phyloP scores from a whole-genome alignment of 2,888 invertebrate genomes.

The Drosophila atroscutellata region DNA sequence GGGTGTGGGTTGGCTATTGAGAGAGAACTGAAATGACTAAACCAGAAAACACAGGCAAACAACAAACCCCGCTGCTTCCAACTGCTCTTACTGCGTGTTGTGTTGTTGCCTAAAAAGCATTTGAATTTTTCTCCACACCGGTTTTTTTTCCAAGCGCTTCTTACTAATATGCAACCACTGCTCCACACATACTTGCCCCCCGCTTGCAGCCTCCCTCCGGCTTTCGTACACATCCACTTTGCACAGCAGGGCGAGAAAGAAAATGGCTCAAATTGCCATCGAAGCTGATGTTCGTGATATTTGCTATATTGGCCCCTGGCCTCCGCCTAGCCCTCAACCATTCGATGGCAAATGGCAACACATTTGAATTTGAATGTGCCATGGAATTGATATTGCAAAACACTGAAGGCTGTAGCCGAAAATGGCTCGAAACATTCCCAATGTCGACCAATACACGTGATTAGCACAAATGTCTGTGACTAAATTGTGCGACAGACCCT shows the following conservation, averaged over 20 bases:
- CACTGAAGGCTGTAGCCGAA: constrained; percentile 6
- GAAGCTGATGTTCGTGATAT: constrained; percentile 53
- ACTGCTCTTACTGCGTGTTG: not conserved
- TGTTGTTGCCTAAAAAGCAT: constrained; percentile 47
- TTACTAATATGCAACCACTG: constrained; percentile 64
- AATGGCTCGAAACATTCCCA: constrained; percentile 19
- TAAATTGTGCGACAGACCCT: constrained; percentile 28
- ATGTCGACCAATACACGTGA: constrained; percentile 47
- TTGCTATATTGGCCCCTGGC: constrained; percentile 25
- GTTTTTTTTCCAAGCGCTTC: constrained; percentile 45
- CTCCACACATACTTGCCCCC: not conserved
- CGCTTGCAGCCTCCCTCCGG: not conserved
- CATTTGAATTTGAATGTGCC: constrained; percentile 63
- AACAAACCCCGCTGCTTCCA: constrained; percentile 7
- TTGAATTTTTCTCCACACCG: constrained; percentile 36
- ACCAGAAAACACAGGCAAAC: constrained; percentile 16
- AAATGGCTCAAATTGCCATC: constrained; percentile 51
- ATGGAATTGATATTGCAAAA: constrained; percentile 62
- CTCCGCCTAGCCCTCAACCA: constrained; percentile 1
- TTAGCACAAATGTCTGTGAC: constrained; percentile 50
- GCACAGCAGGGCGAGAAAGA: constrained; percentile 20
- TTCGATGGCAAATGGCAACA: constrained; percentile 37
- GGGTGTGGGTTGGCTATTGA: constrained; percentile 38
- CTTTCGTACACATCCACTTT: constrained; percentile 25
- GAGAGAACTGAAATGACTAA: constrained; percentile 13